Evolutionary conservation across 2,797 vertebrate genomes (phyloP), one percentile per base, ranked within the genome.

Genomic region (Eutrigla gurnardus): DNA sequence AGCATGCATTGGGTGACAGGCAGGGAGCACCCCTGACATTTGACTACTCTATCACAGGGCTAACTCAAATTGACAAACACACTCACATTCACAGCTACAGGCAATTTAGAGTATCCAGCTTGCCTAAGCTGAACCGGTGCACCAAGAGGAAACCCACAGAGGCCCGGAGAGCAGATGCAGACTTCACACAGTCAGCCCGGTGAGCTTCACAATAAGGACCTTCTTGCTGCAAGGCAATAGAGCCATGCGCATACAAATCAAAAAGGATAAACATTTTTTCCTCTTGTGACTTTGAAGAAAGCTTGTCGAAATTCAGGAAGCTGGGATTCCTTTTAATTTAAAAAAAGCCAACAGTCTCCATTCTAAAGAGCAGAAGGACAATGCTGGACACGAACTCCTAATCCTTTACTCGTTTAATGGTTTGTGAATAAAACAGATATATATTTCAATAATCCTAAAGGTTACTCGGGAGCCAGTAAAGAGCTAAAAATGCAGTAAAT

Each of bases 1-100:
- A 49, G 40, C 17, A 58, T 18, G 46, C 45, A 47, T 3, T 62
- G 52, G 55, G 25, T 68, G 52, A 82, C 35, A 70, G 60, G 32
- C 49, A 54, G 61, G 47, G 12, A 73, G 67, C 64, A 77, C 33
- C 72, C 70, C 85, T 88, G 79, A 90, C 74, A 84, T 86, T 89
- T 86, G 67, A 46, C 17, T 1, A 36, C 8, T 78, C 70, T 75
- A 47, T 79, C 73, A 80, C 81, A 69, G 62, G 39, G 62, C 70
- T 71, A 74, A 75, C 77, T 84, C 79, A 66, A 86, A 83, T 84
- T 91, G 84, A 81, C 66, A 77, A 63, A 81, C 40, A 81, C 81
- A 76, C 77, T 64, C 70, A 62, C 69, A 76, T 76, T 82, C 80
- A 69, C 78, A 81, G 77, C 78, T 78, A 71, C 14, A 2, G 72